Evolutionary conservation across 2,797 vertebrate genomes (phyloP).

Genomic region (Sparus aurata): DNA sequence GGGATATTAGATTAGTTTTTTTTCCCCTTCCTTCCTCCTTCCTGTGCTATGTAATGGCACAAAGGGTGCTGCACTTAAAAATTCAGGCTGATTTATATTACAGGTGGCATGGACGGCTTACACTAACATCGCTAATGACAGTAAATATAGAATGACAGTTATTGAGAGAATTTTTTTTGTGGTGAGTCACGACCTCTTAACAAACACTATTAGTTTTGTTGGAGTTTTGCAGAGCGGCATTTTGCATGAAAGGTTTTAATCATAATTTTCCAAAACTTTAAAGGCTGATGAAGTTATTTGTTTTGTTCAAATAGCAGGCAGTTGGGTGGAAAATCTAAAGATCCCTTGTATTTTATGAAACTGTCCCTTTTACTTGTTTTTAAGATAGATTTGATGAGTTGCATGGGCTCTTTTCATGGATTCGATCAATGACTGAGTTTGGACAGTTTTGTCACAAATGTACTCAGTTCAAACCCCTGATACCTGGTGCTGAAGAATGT

Average conservation of each 20-base stretch:
- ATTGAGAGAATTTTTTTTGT: conserved; percentile 5
- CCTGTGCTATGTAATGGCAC: background rate
- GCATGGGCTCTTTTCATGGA: background rate
- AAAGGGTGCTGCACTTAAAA: background rate
- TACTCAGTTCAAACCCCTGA: no score
- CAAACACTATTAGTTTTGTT: background rate
- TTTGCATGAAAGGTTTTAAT: background rate
- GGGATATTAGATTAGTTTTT: conserved; percentile 17
- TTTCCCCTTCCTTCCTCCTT: background rate
- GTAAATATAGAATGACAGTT: conserved; percentile 7
- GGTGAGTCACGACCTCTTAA: conserved; percentile 7
- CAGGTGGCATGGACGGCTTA: background rate
- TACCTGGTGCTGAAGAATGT: no score
- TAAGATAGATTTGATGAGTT: background rate
- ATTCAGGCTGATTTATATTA: conserved; percentile 26
- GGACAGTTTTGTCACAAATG: no score
- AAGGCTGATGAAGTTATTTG: background rate
- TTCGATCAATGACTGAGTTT: no score
- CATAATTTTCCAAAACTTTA: background rate
- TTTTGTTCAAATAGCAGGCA: no score
- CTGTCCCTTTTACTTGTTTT: background rate
- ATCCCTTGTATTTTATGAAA: background rate
- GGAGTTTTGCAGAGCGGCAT: conserved; percentile 4
- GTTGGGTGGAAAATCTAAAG: background rate
- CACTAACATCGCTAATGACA: conserved; percentile 9